These are phyloP conservation scores for Macrostomum lignano DNA, from an alignment of 1,140 invertebrate genomes.

Conservation along the genomic window DNA sequence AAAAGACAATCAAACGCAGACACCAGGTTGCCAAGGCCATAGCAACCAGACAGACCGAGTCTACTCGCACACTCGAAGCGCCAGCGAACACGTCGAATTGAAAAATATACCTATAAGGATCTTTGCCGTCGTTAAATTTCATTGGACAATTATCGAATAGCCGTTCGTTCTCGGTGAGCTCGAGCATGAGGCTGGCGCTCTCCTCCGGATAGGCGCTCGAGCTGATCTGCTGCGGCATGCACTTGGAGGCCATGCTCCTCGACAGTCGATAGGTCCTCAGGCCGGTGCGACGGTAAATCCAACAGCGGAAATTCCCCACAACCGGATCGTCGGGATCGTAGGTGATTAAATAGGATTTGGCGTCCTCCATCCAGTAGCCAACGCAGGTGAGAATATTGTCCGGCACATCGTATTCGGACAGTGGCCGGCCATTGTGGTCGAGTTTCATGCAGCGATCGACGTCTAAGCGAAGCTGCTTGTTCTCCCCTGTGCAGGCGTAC, in stretches of 20 bases:
- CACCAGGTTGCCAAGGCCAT: no score
- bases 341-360: slow-evolving; percentile 79
- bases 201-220: slow-evolving; percentile 53
- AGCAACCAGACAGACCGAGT: no score
- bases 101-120: slow-evolving; percentile 35
- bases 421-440: slow-evolving; percentile 60
- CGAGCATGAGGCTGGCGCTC: slow-evolving; percentile 58
- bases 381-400: slow-evolving; percentile 89
- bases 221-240: slow-evolving; percentile 60
- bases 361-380: slow-evolving; percentile 86
- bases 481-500: slow-evolving; percentile 41
- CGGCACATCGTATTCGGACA: slow-evolving; percentile 46
- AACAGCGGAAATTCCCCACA: slow-evolving; percentile 6
- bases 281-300: slow-evolving; percentile 68
- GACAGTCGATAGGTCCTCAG: slow-evolving; percentile 63
- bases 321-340: slow-evolving; percentile 80
- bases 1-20: no score
- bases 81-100: slow-evolving; percentile 5
- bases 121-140: slow-evolving; percentile 61
- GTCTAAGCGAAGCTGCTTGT: slow-evolving; percentile 66
- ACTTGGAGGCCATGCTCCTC: slow-evolving; percentile 59
- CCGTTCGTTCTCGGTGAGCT: slow-evolving; percentile 65
- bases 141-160: slow-evolving; percentile 58
- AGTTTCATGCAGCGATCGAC: slow-evolving; percentile 81
- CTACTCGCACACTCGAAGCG: no score